Evolutionary conservation across 2,113 vertebrate species (phyloP).

Genomic region (Podarcis raffonei): DNA sequence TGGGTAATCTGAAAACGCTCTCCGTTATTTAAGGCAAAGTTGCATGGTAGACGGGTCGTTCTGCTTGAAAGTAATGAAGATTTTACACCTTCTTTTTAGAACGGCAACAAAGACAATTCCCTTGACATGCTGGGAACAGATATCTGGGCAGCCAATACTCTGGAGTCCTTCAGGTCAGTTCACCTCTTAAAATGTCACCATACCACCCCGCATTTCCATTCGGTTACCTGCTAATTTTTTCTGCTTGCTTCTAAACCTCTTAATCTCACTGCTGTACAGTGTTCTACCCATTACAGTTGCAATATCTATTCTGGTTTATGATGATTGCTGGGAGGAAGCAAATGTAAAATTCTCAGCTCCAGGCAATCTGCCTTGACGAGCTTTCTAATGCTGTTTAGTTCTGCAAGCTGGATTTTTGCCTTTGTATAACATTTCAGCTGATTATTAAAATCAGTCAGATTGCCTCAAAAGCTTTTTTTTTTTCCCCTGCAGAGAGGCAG

Average conservation of each 20-base stretch:
- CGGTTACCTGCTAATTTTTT: background rate
- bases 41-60: rapidly evolving
- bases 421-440: background rate
- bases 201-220: background rate
- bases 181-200: background rate
- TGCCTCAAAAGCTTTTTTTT: no score
- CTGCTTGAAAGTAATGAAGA: background rate
- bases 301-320: background rate
- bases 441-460: no score
- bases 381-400: background rate
- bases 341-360: no score
- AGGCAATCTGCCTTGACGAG: no score
- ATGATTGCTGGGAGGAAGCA: background rate
- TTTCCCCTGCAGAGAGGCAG: no score
- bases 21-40: rapidly evolving
- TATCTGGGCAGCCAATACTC: slow-evolving; percentile 97
- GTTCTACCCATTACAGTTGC: background rate
- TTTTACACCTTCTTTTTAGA: slow-evolving; percentile 76
- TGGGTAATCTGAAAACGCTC: no score
- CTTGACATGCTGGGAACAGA: slow-evolving; percentile 95
- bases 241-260: background rate
- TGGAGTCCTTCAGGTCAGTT: slow-evolving; percentile 90
- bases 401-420: background rate
- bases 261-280: background rate
- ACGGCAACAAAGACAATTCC: slow-evolving; percentile 89